Evolutionary conservation across 2,113 vertebrate genomes (phyloP).

Genomic region (Phodopus roborovskii): DNA sequence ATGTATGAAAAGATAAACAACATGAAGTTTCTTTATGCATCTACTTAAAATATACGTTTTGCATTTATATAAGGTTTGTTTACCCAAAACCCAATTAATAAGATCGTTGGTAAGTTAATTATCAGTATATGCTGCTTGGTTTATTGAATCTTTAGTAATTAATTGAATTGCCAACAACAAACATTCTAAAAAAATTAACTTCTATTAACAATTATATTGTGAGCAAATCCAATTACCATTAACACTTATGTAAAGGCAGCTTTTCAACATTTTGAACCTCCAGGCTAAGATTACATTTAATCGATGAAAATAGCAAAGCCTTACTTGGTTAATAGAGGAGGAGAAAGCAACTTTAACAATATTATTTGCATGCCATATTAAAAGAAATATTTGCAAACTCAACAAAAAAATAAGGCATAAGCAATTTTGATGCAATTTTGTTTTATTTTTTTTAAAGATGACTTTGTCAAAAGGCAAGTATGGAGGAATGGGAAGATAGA

Average conservation of each 20-base stretch:
- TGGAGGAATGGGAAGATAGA: neutral
- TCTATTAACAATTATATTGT: conserved; percentile 58
- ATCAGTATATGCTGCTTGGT: neutral
- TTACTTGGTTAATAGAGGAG: conserved; percentile 5
- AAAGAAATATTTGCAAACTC: neutral
- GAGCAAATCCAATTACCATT: conserved; percentile 59
- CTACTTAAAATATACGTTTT: neutral
- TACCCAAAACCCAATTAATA: conserved; percentile 29
- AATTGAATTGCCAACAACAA: conserved; percentile 66
- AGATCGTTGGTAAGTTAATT: conserved; percentile 44
- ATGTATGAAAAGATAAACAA: neutral
- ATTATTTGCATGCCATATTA: neutral
- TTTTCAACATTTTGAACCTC: conserved; percentile 50
- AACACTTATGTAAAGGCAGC: conserved; percentile 25
- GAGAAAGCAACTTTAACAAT: neutral
- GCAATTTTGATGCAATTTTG: neutral
- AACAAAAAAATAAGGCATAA: neutral
- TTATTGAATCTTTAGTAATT: conserved; percentile 64
- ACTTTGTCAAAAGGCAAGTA: neutral
- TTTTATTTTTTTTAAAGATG: no score
- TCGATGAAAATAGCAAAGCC: conserved; percentile 18
- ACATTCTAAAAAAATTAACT: conserved; percentile 55
- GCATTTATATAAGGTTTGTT: conserved; percentile 5
- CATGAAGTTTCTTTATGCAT: neutral
- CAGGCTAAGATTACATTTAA: conserved; percentile 38